These are phyloP conservation scores for Lerista edwardsae DNA, from an alignment of 2,797 vertebrate genomes.

Conservation along the genomic window DNA sequence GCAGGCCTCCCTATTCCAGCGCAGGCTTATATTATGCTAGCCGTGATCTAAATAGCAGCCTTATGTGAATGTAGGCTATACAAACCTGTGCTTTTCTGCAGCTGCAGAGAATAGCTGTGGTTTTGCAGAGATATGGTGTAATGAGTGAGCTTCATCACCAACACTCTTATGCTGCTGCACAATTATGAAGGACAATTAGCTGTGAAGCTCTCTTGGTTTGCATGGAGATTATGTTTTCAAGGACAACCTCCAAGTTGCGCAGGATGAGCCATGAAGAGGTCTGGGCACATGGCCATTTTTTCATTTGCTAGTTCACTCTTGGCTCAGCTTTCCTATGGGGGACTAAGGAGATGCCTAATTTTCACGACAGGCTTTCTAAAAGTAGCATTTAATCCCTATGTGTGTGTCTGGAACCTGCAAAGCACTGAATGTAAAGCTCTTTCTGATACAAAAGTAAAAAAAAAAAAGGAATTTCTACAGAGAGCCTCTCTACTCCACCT, in stretches of 20 bases:
- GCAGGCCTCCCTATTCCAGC: too few species aligned
- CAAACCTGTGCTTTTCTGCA: background rate
- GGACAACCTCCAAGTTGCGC: slow-evolving; percentile 50
- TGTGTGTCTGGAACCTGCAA: slow-evolving; percentile 15
- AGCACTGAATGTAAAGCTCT: background rate
- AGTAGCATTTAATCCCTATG: background rate
- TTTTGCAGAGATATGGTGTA: background rate
- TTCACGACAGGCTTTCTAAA: slow-evolving; percentile 56
- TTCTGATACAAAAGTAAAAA: background rate
- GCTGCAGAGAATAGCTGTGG: background rate
- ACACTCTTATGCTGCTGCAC: background rate
- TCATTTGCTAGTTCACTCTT: slow-evolving; percentile 48
- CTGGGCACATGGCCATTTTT: slow-evolving; percentile 63
- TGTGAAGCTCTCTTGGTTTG: slow-evolving; percentile 47
- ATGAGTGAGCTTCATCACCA: slow-evolving; percentile 35
- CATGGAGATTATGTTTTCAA: slow-evolving; percentile 45
- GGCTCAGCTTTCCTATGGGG: slow-evolving; percentile 51
- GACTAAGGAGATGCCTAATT: slow-evolving; percentile 51
- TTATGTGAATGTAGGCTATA: background rate
- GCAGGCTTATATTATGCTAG: too few species aligned
- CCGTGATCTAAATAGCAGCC: too few species aligned
- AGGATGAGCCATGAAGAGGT: slow-evolving; percentile 30
- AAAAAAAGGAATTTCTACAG: background rate
- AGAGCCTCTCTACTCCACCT: background rate
- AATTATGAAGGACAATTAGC: slow-evolving; percentile 53